Conservation (phyloP, 2,797 vertebrate genomes). For the Cottoperca gobio region DNA sequence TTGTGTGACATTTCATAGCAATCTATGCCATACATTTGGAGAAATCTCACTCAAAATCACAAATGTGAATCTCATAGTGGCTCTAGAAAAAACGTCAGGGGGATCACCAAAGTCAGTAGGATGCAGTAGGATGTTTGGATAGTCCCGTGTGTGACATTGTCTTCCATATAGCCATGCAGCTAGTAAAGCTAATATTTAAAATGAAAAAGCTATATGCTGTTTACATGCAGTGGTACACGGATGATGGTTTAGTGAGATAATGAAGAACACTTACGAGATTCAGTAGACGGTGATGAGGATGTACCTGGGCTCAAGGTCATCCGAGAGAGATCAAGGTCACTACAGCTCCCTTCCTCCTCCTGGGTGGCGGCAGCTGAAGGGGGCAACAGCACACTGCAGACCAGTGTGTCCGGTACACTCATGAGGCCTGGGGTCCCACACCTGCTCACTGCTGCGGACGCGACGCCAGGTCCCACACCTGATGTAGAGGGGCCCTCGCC, state of each 20-base stretch:
- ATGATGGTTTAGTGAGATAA: neutral
- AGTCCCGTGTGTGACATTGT: neutral
- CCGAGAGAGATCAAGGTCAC: slow-evolving; percentile 96
- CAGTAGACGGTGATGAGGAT: slow-evolving; percentile 93
- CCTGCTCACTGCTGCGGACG: slow-evolving; percentile 70
- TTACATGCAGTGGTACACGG: neutral
- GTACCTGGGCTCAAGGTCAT: slow-evolving; percentile 97
- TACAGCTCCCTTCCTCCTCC: slow-evolving; percentile 92
- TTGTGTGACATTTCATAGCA: neutral
- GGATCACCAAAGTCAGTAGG: neutral
- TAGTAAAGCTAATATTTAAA: neutral
- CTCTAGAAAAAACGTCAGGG: neutral
- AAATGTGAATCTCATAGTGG: neutral
- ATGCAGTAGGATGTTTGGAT: neutral
- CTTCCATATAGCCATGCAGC: neutral
- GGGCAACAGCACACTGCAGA: slow-evolving; percentile 91
- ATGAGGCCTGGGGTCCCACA: slow-evolving; percentile 75
- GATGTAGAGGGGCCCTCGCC: slow-evolving; percentile 77
- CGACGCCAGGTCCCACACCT: slow-evolving; percentile 42
- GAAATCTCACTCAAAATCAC: neutral
- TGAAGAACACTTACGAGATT: slow-evolving; percentile 89
- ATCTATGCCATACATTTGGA: neutral
- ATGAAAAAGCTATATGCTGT: neutral
- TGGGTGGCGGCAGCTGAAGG: slow-evolving; percentile 82
- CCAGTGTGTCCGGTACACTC: slow-evolving; percentile 83